Base-by-base conservation (phyloP, 2,113 vertebrate species). In the Ptychochromis oligacanthus region DNA sequence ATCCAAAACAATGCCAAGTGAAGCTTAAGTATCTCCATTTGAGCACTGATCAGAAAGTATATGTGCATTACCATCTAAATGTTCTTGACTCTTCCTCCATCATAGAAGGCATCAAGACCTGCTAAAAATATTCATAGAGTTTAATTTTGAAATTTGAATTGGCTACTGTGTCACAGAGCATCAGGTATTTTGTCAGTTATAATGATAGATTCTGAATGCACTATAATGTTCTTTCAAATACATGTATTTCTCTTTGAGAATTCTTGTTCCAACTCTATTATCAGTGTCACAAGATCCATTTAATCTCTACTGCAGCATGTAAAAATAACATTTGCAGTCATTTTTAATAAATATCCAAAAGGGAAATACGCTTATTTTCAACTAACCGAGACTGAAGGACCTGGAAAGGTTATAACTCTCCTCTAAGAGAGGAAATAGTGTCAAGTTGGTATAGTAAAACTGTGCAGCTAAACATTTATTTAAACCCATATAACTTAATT, bases 61-160 rank as follows among this genome's bases (percentile, higher is more conserved):
- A 40, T 18, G 7, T 46, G n/a, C 83, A 90, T 89, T 81, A 74
- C 54, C 59, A 7, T 87, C 79, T 81, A 85, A 80, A 92, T 84
- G 72, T 78, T 85, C 81, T 59, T 14, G 54, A 83, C 83, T 79
- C 79, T 40, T 81, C 65, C 54, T 90, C 81, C 28, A 84, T 91
- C 87, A 83, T 24, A 62, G 58, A 11, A n/a, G 22, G 38, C 43
- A 67, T 57, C 22, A 31, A 82, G 76, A 64, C 17, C 7, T 81
- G 43, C 46, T 12, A 57, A 7, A 77, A 31, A 31, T 13, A 52
- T 70, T 20, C 28, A 10, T 34, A 54, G 67, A 26, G 24, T 52
- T 72, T 72, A 54, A 14, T 72, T 54, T 72, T 54, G 0, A 52
- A 34, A 54, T 72, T 0, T n/a, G 3, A 34, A 72, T 54, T 1